Conservation (phyloP, 2,797 vertebrate genomes). For the Syngnathus acus region DNA sequence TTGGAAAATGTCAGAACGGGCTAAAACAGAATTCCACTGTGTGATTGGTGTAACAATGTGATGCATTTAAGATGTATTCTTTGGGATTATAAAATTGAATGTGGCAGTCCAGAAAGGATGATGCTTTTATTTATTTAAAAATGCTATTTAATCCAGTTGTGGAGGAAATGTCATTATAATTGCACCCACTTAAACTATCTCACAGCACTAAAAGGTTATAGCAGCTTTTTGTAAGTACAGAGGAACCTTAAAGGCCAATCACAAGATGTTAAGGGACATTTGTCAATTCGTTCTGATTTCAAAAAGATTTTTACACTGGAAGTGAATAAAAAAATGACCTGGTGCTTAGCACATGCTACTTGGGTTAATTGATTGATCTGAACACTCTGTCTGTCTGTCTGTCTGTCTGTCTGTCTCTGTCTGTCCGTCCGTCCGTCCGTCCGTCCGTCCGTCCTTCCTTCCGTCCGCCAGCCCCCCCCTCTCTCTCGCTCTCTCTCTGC, state of each 20-base stretch:
- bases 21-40: slow-evolving; percentile 15
- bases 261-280: slow-evolving; percentile 1
- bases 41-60: slow-evolving; percentile 17
- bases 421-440: no score
- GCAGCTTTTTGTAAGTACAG: slow-evolving; percentile 23
- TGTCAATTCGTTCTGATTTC: not conserved
- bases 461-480: no score
- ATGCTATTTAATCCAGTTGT: not conserved
- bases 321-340: not conserved
- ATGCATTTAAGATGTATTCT: slow-evolving; percentile 16
- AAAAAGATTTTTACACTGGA: slow-evolving; percentile 24
- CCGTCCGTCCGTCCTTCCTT: no score
- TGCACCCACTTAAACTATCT: slow-evolving; percentile 4
- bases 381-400: not conserved
- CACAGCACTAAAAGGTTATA: slow-evolving; percentile 25
- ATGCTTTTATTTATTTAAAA: slow-evolving; percentile 30
- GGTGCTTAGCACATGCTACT: not conserved
- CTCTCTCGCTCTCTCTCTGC: no score
- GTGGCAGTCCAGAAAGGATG: slow-evolving; percentile 18
- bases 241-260: slow-evolving; percentile 13
- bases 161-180: slow-evolving; percentile 24
- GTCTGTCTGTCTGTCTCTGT: not conserved
- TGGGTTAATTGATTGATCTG: not conserved
- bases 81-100: slow-evolving; percentile 22
- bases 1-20: slow-evolving; percentile 14